A percentile compares a stretch with the other conserved stretches of the same genome.
phyloP scores from a whole-genome alignment of 2,797 vertebrate genomes.

The Myiotriccus ornatus region DNA sequence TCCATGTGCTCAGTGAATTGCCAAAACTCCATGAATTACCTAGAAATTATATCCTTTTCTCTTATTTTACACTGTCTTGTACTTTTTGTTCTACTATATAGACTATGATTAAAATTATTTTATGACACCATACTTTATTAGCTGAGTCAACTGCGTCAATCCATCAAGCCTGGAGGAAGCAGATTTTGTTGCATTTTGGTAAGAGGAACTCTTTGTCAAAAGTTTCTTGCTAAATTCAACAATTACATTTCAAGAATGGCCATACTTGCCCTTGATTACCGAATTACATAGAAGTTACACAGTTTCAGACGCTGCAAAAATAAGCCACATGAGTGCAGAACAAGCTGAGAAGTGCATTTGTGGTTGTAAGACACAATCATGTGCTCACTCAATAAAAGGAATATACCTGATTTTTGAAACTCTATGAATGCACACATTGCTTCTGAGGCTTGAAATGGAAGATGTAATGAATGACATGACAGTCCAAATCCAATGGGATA shows the following conservation, averaged over 20 bases:
- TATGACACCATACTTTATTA: neutral
- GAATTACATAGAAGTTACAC: neutral
- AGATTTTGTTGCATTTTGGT: neutral
- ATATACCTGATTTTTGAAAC: neutral
- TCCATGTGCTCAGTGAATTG: neutral
- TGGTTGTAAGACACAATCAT: neutral
- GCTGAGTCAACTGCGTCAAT: neutral
- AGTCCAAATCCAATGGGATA: neutral
- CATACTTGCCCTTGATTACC: neutral
- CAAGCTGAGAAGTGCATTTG: neutral
- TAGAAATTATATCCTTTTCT: neutral
- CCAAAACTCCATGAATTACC: neutral
- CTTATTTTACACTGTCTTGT: neutral
- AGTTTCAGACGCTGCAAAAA: neutral
- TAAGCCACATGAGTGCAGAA: neutral
- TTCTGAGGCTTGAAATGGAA: neutral
- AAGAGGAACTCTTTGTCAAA: neutral
- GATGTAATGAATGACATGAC: neutral
- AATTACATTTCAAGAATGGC: neutral
- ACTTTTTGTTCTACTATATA: neutral
- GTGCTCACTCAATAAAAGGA: neutral
- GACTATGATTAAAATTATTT: neutral
- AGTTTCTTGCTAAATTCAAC: neutral
- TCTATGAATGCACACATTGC: neutral
- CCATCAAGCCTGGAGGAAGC: neutral